phyloP scores from a whole-genome alignment of 2,888 invertebrate genomes.

The Acanthosepion pharaonis region DNA sequence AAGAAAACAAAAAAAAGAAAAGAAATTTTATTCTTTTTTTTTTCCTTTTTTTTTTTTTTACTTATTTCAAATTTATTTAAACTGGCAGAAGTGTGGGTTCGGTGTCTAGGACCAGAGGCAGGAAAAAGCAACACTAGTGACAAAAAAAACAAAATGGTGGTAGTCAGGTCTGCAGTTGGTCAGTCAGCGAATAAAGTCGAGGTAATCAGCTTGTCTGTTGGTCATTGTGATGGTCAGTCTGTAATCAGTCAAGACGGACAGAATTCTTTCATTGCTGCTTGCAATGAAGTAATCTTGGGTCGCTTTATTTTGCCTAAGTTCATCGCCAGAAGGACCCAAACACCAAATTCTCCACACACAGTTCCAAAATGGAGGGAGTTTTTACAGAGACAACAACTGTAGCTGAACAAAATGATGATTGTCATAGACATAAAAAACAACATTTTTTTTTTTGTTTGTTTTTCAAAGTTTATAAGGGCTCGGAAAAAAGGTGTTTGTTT shows the following conservation, averaged over 20 bases:
- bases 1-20: not conserved
- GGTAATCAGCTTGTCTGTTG: not conserved
- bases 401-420: constrained; percentile 37
- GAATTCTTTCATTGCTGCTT: not conserved
- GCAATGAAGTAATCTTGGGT: not conserved
- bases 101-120: not conserved
- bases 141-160: not conserved
- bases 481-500: not conserved
- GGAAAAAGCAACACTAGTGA: not conserved
- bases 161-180: not conserved
- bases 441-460: not conserved
- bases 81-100: constrained; percentile 21
- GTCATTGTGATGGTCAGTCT: not conserved
- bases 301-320: not conserved
- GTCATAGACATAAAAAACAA: constrained; percentile 44
- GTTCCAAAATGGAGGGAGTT: constrained; percentile 33
- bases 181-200: not conserved
- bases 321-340: not conserved
- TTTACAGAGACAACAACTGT: not conserved
- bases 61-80: not conserved
- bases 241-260: not conserved
- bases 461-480: constrained; percentile 37
- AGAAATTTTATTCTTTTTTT: not conserved
- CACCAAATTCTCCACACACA: not conserved
- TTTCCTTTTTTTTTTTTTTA: not conserved